Evolutionary conservation across 2,797 vertebrate genomes (phyloP).

Genomic region (Propithecus deckenii): DNA sequence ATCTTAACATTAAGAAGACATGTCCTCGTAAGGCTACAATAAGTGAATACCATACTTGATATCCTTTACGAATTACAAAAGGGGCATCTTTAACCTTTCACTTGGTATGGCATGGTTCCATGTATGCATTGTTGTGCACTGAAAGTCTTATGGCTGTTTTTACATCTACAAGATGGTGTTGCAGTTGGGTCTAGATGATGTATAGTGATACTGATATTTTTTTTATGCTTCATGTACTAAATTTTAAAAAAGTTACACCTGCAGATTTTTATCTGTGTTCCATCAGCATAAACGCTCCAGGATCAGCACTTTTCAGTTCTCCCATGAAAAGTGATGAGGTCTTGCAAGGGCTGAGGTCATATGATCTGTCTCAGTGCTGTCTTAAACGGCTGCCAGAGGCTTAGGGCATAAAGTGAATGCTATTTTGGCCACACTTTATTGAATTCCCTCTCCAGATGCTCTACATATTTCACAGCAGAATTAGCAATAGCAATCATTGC

Average conservation of each 20-base stretch:
- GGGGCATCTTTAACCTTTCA: background rate
- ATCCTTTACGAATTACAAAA: conserved; percentile 6
- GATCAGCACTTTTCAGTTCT: conserved; percentile 88
- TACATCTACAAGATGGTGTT: conserved; percentile 64
- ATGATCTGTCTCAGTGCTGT: conserved; percentile 84
- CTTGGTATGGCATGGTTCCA: background rate
- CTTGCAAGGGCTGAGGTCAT: conserved; percentile 85
- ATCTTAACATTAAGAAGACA: background rate
- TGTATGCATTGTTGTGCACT: background rate
- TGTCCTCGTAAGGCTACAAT: background rate
- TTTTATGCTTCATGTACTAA: conserved; percentile 85
- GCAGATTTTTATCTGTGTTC: conserved; percentile 91
- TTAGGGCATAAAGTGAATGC: conserved; percentile 79
- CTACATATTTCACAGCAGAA: conserved; percentile 81
- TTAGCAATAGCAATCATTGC: conserved; percentile 82
- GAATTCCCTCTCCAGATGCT: conserved; percentile 86
- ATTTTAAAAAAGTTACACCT: conserved; percentile 87
- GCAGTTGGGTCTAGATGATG: conserved; percentile 60
- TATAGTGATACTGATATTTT: conserved; percentile 72
- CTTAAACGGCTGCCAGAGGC: conserved; percentile 83
- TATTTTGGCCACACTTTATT: conserved; percentile 84
- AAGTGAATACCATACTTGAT: background rate
- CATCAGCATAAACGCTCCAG: conserved; percentile 85
- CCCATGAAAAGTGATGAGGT: conserved; percentile 90
- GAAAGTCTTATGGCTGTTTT: conserved; percentile 54